These are phyloP conservation scores for Coluber constrictor DNA, from an alignment of 2,797 vertebrate genomes.

Conservation along the genomic window DNA sequence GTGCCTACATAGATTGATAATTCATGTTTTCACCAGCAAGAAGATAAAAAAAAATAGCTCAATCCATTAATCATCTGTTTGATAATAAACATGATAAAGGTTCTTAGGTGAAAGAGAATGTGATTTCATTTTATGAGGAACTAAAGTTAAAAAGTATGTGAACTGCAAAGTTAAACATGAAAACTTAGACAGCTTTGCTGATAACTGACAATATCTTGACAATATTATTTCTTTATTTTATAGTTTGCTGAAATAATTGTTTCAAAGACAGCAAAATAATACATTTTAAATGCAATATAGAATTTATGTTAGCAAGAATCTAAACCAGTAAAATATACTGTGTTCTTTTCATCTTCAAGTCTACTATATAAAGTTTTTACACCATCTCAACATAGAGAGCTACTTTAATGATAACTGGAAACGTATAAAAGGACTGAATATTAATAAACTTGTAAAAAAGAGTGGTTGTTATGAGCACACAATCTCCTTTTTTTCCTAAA, in stretches of 20 bases:
- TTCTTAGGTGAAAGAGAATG: background rate
- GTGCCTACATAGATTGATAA: slow-evolving; percentile 62
- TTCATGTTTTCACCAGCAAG: slow-evolving; percentile 35
- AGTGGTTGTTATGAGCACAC: background rate
- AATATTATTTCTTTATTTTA: background rate
- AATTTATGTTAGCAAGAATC: background rate
- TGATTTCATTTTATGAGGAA: slow-evolving; percentile 24
- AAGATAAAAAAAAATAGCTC: slow-evolving; percentile 33
- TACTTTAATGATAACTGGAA: background rate
- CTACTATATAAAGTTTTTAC: background rate
- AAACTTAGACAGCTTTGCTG: slow-evolving; percentile 21
- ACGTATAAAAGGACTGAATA: background rate
- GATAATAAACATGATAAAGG: background rate
- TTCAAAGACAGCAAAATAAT: background rate
- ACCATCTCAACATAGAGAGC: background rate
- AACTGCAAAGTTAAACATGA: background rate
- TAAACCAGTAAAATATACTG: background rate
- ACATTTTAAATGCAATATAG: background rate
- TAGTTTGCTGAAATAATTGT: background rate
- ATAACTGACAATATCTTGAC: background rate
- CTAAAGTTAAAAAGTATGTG: slow-evolving; percentile 17
- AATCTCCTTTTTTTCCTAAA: background rate
- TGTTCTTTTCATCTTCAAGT: background rate
- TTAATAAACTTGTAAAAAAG: background rate
- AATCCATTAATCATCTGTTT: slow-evolving; percentile 26